These are phyloP conservation scores for Etheostoma cragini DNA, from an alignment of 2,113 vertebrate species.

Conservation along the genomic window DNA sequence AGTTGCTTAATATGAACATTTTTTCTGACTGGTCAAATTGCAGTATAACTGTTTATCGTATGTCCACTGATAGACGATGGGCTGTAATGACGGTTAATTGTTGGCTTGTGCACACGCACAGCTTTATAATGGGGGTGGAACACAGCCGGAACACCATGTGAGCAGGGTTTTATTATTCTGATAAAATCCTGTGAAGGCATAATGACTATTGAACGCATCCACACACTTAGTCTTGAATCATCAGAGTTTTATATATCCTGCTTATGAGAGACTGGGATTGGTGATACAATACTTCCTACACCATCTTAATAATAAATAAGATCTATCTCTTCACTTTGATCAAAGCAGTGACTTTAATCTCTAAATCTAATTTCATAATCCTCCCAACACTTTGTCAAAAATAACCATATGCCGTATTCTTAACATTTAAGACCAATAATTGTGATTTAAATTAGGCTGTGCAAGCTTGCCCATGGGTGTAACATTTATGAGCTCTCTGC, in stretches of 20 bases:
- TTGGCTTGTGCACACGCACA: background rate
- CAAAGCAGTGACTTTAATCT: background rate
- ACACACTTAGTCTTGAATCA: background rate
- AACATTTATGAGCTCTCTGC: conserved; percentile 18
- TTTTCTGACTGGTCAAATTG: conserved; percentile 4
- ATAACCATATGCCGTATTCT: background rate
- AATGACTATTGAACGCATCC: background rate
- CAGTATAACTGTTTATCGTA: background rate
- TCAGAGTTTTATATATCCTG: background rate
- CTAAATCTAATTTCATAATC: conserved; percentile 18
- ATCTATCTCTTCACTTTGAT: background rate
- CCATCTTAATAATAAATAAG: background rate
- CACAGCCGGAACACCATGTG: background rate
- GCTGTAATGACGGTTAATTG: background rate
- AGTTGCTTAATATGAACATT: background rate
- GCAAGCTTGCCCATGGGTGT: background rate
- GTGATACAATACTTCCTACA: background rate
- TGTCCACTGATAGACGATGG: background rate
- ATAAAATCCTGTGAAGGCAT: background rate
- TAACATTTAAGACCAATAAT: background rate
- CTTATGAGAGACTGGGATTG: background rate
- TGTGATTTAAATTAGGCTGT: background rate
- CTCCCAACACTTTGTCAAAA: background rate
- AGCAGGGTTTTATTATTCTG: background rate
- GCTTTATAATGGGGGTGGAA: background rate